Evolutionary conservation across 64 coral and sea anemone species (phyloP), one percentile per base, ranked within the genome.

Genomic region (Montipora sp.): DNA sequence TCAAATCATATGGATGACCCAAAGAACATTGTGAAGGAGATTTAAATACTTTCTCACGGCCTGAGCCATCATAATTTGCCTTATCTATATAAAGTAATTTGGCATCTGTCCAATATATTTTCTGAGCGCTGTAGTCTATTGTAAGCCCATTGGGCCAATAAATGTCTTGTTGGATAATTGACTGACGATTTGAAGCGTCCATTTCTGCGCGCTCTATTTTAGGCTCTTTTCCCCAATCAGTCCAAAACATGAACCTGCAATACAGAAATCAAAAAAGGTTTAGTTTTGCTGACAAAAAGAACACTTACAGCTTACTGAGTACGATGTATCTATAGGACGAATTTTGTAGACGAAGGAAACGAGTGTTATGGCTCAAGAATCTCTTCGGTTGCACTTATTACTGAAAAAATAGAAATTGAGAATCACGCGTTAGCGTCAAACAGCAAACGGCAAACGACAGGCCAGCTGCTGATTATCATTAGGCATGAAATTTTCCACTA

Each of bases 91-190:
- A 89, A 83, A 73, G 49, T 13, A 94, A 80, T 51, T 92, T 94
- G 15, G 83, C 92, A 92, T 97, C 95, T 36, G 95, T 92, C 95
- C 95, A 97, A 43, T 94, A 94, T 45, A 97, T 91, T 89, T 89
- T 94, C n/a, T 89, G 81, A 22, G 86, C 59, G 48, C 65, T 83
- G 53, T 88, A 89, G 48, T 96, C 95, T 18, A 94, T 77, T 47
- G 95, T 96, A 9, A 96, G 61, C 66, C 92, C 95, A 90, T 96
- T 94, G 15, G 95, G 95, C 92, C 92, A 91, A 73, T 74, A 67
- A 70, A 96, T 94, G 16, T 75, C 9, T 58, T 77, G 86, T 18
- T 72, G 13, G 60, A 94, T 68, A 27, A 97, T 83, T 55, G 91
- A 20, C 16, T 76, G 78, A 71, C 92, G 90, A 22, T 94, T 87